Conservation (phyloP, 2,888 invertebrate species). For the Tenthredo notha region DNA sequence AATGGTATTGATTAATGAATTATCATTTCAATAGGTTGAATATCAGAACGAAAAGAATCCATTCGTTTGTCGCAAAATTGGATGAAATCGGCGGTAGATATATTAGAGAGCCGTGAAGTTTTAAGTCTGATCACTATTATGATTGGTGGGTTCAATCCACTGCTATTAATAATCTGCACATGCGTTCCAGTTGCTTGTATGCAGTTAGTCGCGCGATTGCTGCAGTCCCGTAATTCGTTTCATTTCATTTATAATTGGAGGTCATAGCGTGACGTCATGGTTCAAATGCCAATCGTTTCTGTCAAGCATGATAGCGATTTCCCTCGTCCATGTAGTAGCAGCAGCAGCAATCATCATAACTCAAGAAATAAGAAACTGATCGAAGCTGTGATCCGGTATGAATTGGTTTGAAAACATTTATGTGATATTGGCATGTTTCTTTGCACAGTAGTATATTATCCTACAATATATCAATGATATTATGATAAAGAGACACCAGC, state of each 20-base stretch:
- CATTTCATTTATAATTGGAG: constrained; percentile 28
- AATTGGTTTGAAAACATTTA: background rate
- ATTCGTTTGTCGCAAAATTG: background rate
- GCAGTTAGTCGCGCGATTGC: background rate
- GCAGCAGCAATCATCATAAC: background rate
- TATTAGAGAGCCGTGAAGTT: background rate
- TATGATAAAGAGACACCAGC: background rate
- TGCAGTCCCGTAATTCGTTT: constrained; percentile 4
- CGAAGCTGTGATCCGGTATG: background rate
- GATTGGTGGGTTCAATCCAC: background rate
- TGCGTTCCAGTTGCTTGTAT: background rate
- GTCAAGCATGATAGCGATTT: background rate
- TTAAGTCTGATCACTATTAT: background rate
- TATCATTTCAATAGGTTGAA: constrained; percentile 7
- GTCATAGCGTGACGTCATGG: constrained; percentile 22
- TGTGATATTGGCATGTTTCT: background rate
- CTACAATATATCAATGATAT: background rate
- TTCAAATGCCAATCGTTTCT: constrained; percentile 1
- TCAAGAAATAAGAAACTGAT: background rate
- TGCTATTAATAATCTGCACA: constrained; percentile 15
- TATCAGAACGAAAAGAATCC: background rate
- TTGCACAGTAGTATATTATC: background rate
- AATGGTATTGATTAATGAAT: constrained; percentile 6
- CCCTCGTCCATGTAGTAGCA: background rate
- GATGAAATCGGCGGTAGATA: background rate